Percentiles rank a stretch among this genome's conserved stretches.
Conservation (phyloP, 2,113 vertebrate species). For the Chrysemys picta region DNA sequence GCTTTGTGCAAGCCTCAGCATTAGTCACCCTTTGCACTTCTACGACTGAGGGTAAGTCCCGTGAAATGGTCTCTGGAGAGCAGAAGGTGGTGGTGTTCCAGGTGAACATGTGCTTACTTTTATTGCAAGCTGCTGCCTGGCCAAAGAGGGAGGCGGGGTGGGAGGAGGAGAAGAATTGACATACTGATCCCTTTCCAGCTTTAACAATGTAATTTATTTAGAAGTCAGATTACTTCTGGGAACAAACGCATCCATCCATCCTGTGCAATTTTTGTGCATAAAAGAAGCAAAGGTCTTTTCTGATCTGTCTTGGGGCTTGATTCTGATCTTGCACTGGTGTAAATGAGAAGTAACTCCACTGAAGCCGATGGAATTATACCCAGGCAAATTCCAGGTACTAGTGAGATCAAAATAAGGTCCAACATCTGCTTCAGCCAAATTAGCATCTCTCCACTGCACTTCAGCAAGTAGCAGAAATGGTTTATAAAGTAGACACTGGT, state of each 20-base stretch:
- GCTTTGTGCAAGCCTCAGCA: not conserved
- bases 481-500: not conserved
- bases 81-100: not conserved
- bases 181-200: not conserved
- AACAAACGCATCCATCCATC: not conserved
- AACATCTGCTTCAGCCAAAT: not conserved
- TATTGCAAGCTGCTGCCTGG: not conserved
- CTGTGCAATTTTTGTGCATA: not conserved
- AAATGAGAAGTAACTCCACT: not conserved
- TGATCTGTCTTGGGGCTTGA: not conserved
- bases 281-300: not conserved
- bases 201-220: not conserved
- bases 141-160: not conserved
- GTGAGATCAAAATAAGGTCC: not conserved
- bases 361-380: not conserved
- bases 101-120: not conserved
- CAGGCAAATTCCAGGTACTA: not conserved
- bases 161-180: not conserved
- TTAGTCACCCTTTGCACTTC: not conserved
- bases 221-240: not conserved
- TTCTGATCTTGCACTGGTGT: not conserved
- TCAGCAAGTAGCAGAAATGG: not conserved
- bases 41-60: not conserved
- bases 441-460: not conserved
- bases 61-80: not conserved